Percentiles rank a stretch among this genome's conserved stretches.
Conservation (phyloP, 2,888 invertebrate genomes). For the Mimachlamys varia region DNA sequence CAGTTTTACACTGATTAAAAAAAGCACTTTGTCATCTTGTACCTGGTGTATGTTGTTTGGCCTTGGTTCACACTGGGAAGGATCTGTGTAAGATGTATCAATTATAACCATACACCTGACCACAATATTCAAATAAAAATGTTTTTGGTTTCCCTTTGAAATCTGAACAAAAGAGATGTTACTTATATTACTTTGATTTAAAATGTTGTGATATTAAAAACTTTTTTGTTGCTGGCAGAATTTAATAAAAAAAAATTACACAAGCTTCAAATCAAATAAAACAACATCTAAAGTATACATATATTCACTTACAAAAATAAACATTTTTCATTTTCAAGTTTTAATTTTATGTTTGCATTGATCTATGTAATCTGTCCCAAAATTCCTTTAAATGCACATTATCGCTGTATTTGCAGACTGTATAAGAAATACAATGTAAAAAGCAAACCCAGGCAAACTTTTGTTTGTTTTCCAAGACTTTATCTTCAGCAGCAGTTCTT, state of each 20-base stretch:
- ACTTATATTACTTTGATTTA: background rate
- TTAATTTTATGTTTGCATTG: background rate
- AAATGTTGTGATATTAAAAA: background rate
- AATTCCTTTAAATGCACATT: too few species aligned
- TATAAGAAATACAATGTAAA: too few species aligned
- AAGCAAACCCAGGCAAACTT: too few species aligned
- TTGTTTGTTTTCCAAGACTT: too few species aligned
- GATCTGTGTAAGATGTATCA: background rate
- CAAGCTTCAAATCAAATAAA: too few species aligned
- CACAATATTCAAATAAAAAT: background rate
- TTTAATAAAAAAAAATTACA: too few species aligned
- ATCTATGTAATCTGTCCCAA: too few species aligned
- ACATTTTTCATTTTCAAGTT: background rate
- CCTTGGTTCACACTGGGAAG: background rate
- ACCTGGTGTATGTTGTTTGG: background rate
- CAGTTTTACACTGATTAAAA: conserved; percentile 17
- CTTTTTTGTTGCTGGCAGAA: background rate
- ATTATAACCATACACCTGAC: background rate
- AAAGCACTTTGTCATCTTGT: conserved; percentile 20
- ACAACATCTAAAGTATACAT: too few species aligned
- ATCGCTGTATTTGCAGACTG: too few species aligned
- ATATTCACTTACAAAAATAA: background rate
- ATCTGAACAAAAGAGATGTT: background rate
- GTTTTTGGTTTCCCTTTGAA: background rate
- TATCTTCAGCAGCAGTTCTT: too few species aligned